These are phyloP conservation scores for Cyrtodaria siliqua DNA, from an alignment of 2,888 invertebrate species.

Conservation along the genomic window DNA sequence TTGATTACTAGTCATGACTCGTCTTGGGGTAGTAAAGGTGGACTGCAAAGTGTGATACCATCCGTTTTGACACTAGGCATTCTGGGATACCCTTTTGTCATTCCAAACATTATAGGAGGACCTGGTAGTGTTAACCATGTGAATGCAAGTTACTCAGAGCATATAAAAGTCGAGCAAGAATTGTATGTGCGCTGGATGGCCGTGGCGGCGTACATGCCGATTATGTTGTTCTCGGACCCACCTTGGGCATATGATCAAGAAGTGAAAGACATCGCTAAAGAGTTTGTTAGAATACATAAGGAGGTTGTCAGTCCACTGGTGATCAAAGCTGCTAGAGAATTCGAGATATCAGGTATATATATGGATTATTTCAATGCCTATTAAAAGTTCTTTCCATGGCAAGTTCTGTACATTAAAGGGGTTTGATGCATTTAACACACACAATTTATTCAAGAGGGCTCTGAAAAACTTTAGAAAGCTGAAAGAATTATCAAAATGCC, in stretches of 20 bases:
- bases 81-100: constrained; percentile 95
- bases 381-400: too few species aligned
- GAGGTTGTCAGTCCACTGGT: constrained; percentile 65
- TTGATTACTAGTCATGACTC: constrained; percentile 94
- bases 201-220: constrained; percentile 95
- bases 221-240: constrained; percentile 95
- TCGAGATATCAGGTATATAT: constrained; percentile 60
- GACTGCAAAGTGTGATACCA: constrained; percentile 93
- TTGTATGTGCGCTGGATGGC: constrained; percentile 94
- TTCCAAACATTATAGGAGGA: constrained; percentile 97
- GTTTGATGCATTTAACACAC: too few species aligned
- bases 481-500: too few species aligned
- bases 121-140: constrained; percentile 86
- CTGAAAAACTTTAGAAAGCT: too few species aligned
- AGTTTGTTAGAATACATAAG: constrained; percentile 69
- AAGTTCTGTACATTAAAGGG: too few species aligned
- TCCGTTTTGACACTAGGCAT: constrained; percentile 89
- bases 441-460: too few species aligned
- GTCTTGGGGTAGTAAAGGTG: constrained; percentile 93
- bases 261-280: constrained; percentile 73
- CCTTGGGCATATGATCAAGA: constrained; percentile 95
- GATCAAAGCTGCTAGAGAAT: constrained; percentile 72
- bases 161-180: constrained; percentile 81
- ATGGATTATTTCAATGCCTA: neutral
- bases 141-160: constrained; percentile 1